Evolutionary conservation across 2,113 vertebrate species (phyloP).

Genomic region (Lagenorhynchus albirostris): DNA sequence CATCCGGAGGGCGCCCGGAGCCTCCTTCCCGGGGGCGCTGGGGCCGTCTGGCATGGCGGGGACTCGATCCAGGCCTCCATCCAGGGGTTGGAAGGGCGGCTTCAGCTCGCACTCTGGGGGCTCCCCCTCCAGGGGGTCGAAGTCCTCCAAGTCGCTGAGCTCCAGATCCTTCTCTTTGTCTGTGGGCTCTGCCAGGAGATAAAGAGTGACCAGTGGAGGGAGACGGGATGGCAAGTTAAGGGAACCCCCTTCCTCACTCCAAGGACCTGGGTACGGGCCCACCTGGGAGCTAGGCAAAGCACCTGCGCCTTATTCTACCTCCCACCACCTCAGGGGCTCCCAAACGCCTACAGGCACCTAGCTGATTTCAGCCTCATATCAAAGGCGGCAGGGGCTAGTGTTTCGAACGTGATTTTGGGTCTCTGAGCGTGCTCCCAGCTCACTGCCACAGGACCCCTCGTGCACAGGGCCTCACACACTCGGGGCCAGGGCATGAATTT

Average conservation of each 20-base stretch:
- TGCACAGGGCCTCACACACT: neutral
- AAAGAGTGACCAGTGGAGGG: constrained; percentile 14
- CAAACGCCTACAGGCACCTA: neutral
- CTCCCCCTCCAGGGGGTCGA: constrained; percentile 93
- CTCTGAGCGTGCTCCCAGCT: neutral
- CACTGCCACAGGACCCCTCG: no score
- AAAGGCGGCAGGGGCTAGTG: rapidly evolving
- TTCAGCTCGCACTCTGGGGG: constrained; percentile 93
- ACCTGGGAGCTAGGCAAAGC: neutral
- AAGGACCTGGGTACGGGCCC: rapidly evolving
- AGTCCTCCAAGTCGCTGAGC: constrained; percentile 95
- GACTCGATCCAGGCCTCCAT: constrained; percentile 83
- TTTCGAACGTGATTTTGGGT: neutral
- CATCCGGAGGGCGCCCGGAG: constrained; percentile 81
- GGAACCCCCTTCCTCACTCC: neutral
- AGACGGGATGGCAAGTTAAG: neutral
- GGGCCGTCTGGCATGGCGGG: constrained; percentile 70
- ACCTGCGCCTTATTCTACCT: neutral
- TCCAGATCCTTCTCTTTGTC: constrained; percentile 93
- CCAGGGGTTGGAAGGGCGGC: constrained; percentile 88
- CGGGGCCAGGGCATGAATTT: neutral
- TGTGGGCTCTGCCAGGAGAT: constrained; percentile 79
- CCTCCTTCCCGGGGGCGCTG: constrained; percentile 84
- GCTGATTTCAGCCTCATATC: neutral
- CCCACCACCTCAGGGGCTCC: no score